A percentile compares a stretch with the other conserved stretches of the same genome.
Evolutionary conservation across 2,797 vertebrate species (phyloP).

Genomic region (Cyclopterus lumpus): DNA sequence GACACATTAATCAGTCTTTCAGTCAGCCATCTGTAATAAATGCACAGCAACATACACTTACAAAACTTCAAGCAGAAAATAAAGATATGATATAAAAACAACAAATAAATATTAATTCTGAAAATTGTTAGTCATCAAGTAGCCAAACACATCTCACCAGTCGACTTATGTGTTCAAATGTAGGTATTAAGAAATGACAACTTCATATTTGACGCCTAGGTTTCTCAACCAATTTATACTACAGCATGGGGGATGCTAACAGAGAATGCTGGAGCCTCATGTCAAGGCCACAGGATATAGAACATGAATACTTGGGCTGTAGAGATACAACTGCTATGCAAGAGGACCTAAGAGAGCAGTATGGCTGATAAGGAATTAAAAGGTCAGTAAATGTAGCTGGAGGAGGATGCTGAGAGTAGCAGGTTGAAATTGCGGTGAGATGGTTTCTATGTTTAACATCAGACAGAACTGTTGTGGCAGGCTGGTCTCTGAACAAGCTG

Average conservation of each 20-base stretch:
- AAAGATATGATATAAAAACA: background rate
- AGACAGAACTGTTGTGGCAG: slow-evolving; percentile 28
- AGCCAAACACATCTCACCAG: background rate
- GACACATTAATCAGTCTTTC: slow-evolving; percentile 43
- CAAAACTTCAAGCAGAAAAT: background rate
- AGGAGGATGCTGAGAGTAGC: slow-evolving; percentile 25
- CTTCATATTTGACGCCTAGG: slow-evolving; percentile 2
- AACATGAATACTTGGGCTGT: slow-evolving; percentile 38
- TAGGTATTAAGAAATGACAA: slow-evolving; percentile 18
- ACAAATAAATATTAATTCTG: background rate
- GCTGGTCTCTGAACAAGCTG: slow-evolving; percentile 18
- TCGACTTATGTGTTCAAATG: slow-evolving; percentile 20
- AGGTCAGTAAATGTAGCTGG: slow-evolving; percentile 48
- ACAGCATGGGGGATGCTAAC: background rate
- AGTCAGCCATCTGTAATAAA: slow-evolving; percentile 29
- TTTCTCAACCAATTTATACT: slow-evolving; percentile 12
- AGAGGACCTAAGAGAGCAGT: slow-evolving; percentile 36
- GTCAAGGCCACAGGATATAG: slow-evolving; percentile 21
- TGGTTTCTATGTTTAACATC: slow-evolving; percentile 43
- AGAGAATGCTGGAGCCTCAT: slow-evolving; percentile 14
- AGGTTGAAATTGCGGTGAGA: slow-evolving; percentile 28
- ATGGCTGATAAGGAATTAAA: slow-evolving; percentile 47
- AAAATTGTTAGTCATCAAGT: background rate
- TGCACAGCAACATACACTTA: slow-evolving; percentile 24
- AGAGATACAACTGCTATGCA: slow-evolving; percentile 26